Percentiles rank a stretch among this genome's conserved stretches.
Conservation (phyloP, 2,113 vertebrate species). For the Leucopsar rothschildi region DNA sequence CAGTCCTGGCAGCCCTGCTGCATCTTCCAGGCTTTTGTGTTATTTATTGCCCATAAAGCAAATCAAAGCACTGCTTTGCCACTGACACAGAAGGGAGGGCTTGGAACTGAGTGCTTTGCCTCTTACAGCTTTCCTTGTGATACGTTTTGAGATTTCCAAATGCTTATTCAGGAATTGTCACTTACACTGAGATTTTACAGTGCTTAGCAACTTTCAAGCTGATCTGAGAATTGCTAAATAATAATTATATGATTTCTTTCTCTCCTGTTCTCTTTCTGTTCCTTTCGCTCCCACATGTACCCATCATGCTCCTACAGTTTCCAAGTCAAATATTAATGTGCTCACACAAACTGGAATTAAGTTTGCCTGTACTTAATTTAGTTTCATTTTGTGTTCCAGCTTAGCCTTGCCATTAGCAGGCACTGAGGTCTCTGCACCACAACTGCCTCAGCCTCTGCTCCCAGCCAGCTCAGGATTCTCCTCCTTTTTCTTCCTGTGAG, state of each 20-base stretch:
- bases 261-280: not conserved
- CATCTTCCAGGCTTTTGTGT: not conserved
- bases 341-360: not conserved
- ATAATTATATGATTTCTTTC: not conserved
- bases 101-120: not conserved
- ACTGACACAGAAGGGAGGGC: not conserved
- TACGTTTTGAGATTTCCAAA: not conserved
- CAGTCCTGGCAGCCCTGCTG: not conserved
- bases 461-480: not conserved
- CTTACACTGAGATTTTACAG: not conserved
- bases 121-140: not conserved
- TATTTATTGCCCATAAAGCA: slow-evolving; percentile 37
- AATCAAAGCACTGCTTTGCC: slow-evolving; percentile 1
- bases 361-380: not conserved
- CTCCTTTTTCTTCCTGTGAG: not conserved
- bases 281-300: not conserved
- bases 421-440: not conserved
- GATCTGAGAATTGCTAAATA: not conserved
- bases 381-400: not conserved
- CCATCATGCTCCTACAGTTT: not conserved
- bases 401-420: not conserved
- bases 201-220: not conserved
- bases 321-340: not conserved
- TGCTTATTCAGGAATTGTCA: not conserved
- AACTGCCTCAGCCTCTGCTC: not conserved